A percentile compares a stretch with the other conserved stretches of the same genome.
Evolutionary conservation across 37 sponge, comb jelly and placozoan species (phyloP).

Genomic region (Ianthella basta): DNA sequence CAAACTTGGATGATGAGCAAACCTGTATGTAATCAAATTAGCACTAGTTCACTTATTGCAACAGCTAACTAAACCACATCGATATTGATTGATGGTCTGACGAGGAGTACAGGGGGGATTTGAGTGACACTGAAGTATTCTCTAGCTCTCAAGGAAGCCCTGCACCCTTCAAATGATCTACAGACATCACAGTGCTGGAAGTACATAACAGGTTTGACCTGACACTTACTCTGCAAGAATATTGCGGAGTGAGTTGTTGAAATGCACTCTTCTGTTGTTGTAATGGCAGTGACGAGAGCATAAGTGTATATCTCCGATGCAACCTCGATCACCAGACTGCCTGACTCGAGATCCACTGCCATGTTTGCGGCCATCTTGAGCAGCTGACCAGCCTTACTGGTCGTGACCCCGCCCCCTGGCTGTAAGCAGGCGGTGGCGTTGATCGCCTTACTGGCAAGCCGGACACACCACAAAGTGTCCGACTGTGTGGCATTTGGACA

Average conservation of each 20-base stretch:
- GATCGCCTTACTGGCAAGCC: not conserved
- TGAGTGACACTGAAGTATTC: too few species aligned
- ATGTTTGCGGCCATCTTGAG: not conserved
- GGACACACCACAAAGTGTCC: not conserved
- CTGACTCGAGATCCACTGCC: not conserved
- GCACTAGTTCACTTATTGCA: too few species aligned
- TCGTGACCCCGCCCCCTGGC: not conserved
- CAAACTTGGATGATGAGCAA: too few species aligned
- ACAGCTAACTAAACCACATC: too few species aligned
- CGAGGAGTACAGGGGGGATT: too few species aligned
- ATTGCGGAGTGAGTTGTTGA: not conserved
- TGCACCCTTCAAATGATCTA: too few species aligned
- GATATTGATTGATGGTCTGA: too few species aligned
- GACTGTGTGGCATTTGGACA: not conserved
- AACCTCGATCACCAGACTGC: not conserved
- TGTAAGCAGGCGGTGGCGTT: not conserved
- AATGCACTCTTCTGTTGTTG: not conserved
- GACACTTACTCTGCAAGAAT: constrained; percentile 8
- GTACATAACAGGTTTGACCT: too few species aligned
- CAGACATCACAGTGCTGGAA: too few species aligned
- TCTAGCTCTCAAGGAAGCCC: too few species aligned
- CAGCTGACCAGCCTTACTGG: not conserved
- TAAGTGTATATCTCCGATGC: not conserved
- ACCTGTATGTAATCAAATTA: too few species aligned
- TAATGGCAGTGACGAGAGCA: not conserved